phyloP scores from a whole-genome alignment of 2,888 invertebrate genomes.

The Piscicola geometra region DNA sequence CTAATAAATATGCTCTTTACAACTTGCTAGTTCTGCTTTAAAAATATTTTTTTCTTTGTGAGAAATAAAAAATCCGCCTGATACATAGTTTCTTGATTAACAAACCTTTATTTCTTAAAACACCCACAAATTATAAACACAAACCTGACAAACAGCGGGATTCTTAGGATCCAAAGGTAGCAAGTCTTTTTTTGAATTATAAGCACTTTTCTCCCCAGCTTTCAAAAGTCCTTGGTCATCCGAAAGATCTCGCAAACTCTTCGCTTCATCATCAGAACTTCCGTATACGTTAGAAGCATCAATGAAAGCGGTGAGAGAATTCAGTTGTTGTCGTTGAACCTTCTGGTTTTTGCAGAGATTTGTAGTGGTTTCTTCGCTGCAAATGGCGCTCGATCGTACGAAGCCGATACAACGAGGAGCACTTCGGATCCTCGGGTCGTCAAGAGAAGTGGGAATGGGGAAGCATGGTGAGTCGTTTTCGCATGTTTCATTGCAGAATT shows the following conservation, averaged over 20 bases:
- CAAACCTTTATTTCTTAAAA: neutral
- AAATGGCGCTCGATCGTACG: constrained; percentile 82
- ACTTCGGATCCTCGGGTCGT: constrained; percentile 75
- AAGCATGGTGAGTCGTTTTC: constrained; percentile 88
- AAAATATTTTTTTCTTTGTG: too few relatives aligned
- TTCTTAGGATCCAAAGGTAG: constrained; percentile 73
- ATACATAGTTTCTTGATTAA: neutral
- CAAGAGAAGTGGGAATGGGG: constrained; percentile 86
- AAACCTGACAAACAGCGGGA: constrained; percentile 80
- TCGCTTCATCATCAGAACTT: constrained; percentile 74
- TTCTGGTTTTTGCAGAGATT: constrained; percentile 71
- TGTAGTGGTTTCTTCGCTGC: constrained; percentile 94
- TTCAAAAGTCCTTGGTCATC: constrained; percentile 71
- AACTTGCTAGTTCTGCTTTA: too few relatives aligned
- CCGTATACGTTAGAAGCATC: constrained; percentile 95
- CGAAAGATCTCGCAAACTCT: constrained; percentile 74
- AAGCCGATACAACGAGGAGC: constrained; percentile 53
- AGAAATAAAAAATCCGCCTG: too few relatives aligned
- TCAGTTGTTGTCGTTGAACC: constrained; percentile 81
- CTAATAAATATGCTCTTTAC: too few relatives aligned
- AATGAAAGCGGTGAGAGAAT: constrained; percentile 84
- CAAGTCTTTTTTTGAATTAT: constrained; percentile 65
- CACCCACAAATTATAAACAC: neutral
- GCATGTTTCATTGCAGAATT: constrained; percentile 59
- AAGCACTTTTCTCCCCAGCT: constrained; percentile 58